Evolutionary conservation across 2,113 vertebrate genomes (phyloP), one percentile per base, ranked within the genome.

Genomic region (Cygnus atratus): DNA sequence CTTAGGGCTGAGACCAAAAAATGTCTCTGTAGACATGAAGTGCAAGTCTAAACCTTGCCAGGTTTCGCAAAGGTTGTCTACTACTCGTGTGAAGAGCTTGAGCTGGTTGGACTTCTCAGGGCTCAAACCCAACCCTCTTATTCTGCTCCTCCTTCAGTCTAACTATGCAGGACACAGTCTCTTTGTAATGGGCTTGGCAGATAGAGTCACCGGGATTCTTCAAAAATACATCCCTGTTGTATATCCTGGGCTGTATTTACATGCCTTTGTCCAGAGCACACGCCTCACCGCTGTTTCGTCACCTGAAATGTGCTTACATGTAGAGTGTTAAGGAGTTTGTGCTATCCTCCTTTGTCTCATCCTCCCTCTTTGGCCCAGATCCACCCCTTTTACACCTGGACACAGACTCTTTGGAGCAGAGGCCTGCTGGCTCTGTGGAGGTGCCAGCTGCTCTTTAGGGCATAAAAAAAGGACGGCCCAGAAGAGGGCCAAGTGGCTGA

Each of bases 401-500:
- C 21, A 57, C 77, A 92, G 25, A 25, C 6, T 41, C 3, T 1
- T 21, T 79, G 83, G 33, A 93, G 50, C 57, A 87, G 43, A 77
- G 73, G 68, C 67, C 74, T 70, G 26, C 75, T 89, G 44, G 44
- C 21, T 76, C 78, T 74, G n/a, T 80, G 59, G 71, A 73, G 58
- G 52, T 82, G 52, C 71, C 87, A 91, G 73, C 35, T 91, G 54
- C 78, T 95, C 66, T 91, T 80, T 35, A 88, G 78, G 67, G 71
- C 24, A 54, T 83, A 35, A 82, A 81, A 85, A 68, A 52, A 39
- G 13, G 24, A 52, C 2, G 5, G 66, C 68, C 74, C 74, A 61
- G 29, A 67, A 28, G 0, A 0, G 22, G 58, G 66, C 82, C 93
- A 73, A 85, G 48, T 7, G 46, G 71, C 71, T 85, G 90, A 65